Evolutionary conservation across 2,113 vertebrate species (phyloP).

Genomic region (Nipponia nippon): DNA sequence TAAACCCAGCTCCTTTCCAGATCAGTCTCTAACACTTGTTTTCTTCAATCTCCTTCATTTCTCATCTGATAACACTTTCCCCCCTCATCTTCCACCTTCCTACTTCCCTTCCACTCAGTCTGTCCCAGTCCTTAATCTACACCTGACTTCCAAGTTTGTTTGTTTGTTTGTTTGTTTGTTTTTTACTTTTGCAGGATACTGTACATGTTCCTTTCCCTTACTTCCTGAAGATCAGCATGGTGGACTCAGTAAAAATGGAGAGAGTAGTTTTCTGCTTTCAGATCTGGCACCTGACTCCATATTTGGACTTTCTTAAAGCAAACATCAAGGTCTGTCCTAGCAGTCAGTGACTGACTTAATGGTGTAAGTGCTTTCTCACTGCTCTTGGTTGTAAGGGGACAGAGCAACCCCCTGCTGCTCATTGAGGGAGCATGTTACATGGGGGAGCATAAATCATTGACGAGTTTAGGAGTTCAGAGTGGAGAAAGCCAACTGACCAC

Average conservation of each 20-base stretch:
- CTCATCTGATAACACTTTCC: not conserved
- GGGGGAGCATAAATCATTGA: not conserved
- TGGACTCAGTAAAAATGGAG: not conserved
- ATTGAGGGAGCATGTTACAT: not conserved
- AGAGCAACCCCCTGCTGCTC: not conserved
- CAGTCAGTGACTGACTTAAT: not conserved
- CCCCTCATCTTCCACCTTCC: not conserved
- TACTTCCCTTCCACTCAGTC: not conserved
- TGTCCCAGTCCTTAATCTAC: not conserved
- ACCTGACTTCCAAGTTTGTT: not conserved
- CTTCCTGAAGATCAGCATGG: not conserved
- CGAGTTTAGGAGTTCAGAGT: not conserved
- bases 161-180: too few species aligned
- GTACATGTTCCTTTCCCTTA: not conserved
- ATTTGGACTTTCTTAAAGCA: not conserved
- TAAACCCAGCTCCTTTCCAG: not conserved
- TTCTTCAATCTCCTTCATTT: not conserved
- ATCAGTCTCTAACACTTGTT: not conserved
- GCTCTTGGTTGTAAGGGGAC: not conserved
- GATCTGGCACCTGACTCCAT: not conserved
- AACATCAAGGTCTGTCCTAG: not conserved
- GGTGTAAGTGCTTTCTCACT: not conserved
- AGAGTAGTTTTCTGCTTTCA: not conserved
- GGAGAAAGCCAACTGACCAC: not conserved
- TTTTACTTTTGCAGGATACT: not conserved